Percentiles rank a stretch among this genome's conserved stretches.
Conservation (phyloP, 1,140 invertebrate genomes). For the Teleopsis dalmanni region DNA sequence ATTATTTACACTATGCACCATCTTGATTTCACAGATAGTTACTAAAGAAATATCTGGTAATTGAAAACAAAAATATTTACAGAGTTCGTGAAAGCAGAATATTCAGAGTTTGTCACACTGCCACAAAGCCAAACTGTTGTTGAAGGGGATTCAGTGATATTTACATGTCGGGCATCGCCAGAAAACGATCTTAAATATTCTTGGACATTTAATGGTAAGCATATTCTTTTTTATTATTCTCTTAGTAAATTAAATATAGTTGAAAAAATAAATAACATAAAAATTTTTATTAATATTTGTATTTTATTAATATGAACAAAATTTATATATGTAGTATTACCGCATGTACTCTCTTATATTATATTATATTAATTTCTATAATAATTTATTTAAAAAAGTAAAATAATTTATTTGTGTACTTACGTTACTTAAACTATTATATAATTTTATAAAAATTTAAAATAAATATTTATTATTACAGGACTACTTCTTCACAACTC, state of each 20-base stretch:
- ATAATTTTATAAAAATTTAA: neutral
- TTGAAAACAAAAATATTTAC: too few species aligned
- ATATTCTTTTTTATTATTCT: too few species aligned
- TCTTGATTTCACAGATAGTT: too few species aligned
- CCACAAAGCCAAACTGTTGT: constrained; percentile 34
- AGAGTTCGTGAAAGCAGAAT: neutral
- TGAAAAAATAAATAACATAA: neutral
- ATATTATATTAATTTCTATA: too few species aligned
- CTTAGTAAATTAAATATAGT: neutral
- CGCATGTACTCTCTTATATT: too few species aligned
- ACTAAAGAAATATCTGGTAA: too few species aligned
- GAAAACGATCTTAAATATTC: constrained; percentile 25
- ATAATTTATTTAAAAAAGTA: too few species aligned
- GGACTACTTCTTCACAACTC: constrained; percentile 32
- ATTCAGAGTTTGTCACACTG: constrained; percentile 24
- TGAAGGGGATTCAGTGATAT: constrained; percentile 32
- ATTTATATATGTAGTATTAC: too few species aligned
- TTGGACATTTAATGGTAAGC: constrained; percentile 40
- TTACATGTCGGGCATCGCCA: constrained; percentile 29
- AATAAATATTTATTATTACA: constrained; percentile 19
- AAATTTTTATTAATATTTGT: neutral
- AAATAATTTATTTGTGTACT: neutral
- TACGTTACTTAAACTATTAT: neutral
- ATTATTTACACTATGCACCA: too few species aligned
- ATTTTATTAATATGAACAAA: too few species aligned